Evolutionary conservation across 2,888 invertebrate genomes (phyloP), one percentile per base, ranked within the genome.

Genomic region (Lasioglossum malachurum): DNA sequence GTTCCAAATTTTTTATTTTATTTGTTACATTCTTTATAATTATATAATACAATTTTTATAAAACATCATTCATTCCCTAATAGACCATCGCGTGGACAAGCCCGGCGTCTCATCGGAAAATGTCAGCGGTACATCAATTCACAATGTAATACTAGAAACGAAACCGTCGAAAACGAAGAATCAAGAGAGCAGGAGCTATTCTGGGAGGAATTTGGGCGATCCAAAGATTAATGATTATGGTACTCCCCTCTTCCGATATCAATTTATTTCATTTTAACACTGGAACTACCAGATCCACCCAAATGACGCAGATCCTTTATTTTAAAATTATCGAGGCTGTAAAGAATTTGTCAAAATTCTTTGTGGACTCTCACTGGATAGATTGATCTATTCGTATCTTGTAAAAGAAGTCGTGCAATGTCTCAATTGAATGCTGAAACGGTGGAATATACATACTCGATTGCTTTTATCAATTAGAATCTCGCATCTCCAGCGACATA

Each of bases 401-500:
- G 19, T 49, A 49, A 49, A 49, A 49, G 49, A 49, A 49, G 19
- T 49, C 7, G 19, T 14, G 49, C 19, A 19, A 49, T 7, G 19
- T 19, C 0, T 49, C 19, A 44, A 14, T 44, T 14, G 44, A 44
- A 44, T 44, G 44, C 44, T 44, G 14, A 44, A 14, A 44, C 14
- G 44, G 14, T 44, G 44, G 44, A 14, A 44, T 4, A 44, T 44
- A 44, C 14, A 44, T 44, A 44, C 12, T 60, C 8, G 3, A 14
- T 7, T n/a, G 38, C 16, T 38, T 31, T 27, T 44, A 23, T 46
- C 4, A 38, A 75, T 4, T 14, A 86, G 86, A 82, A 12, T 86
- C 82, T 12, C 80, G 86, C 0, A 5, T 73, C 35, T 86, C 86
- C 0, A 87, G 92, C 27, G 95, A 95, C 84, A 95, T 95, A 81